Conservation (phyloP, 2,113 vertebrate species). For the Colaptes auratus region DNA sequence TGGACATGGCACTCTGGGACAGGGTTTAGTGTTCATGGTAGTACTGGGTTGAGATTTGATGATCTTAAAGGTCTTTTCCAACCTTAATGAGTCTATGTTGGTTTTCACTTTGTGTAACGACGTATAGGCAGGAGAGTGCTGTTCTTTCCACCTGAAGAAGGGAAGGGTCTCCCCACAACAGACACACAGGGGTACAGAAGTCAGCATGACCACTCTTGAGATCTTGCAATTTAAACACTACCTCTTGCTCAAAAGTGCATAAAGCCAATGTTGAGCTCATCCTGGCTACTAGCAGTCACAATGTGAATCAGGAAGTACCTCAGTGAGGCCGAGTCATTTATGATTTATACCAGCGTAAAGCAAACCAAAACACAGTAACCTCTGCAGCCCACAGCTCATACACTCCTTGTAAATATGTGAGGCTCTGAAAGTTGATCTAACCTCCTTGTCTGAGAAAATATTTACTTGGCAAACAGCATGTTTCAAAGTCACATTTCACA, state of each 20-base stretch:
- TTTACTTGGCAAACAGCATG: not conserved
- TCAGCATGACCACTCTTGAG: not conserved
- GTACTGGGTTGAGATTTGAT: no score
- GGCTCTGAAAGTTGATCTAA: not conserved
- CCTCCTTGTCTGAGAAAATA: not conserved
- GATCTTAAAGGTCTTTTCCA: no score
- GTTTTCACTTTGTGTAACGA: not conserved
- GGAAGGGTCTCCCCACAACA: not conserved
- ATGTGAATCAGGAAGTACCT: not conserved
- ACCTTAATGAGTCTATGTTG: not conserved
- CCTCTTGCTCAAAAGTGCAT: not conserved
- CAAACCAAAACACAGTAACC: not conserved
- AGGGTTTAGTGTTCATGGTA: no score
- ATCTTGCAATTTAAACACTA: not conserved
- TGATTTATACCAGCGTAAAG: not conserved
- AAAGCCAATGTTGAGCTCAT: not conserved
- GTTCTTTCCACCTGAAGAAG: not conserved
- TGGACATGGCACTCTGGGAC: no score
- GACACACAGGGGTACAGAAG: rapidly evolving
- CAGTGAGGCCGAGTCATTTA: not conserved
- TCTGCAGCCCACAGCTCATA: not conserved
- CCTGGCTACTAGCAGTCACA: not conserved
- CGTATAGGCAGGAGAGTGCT: not conserved
- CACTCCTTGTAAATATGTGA: not conserved
- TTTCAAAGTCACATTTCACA: not conserved